phyloP scores from a whole-genome alignment of 2,113 vertebrate genomes.

The Lophotis ruficrista region DNA sequence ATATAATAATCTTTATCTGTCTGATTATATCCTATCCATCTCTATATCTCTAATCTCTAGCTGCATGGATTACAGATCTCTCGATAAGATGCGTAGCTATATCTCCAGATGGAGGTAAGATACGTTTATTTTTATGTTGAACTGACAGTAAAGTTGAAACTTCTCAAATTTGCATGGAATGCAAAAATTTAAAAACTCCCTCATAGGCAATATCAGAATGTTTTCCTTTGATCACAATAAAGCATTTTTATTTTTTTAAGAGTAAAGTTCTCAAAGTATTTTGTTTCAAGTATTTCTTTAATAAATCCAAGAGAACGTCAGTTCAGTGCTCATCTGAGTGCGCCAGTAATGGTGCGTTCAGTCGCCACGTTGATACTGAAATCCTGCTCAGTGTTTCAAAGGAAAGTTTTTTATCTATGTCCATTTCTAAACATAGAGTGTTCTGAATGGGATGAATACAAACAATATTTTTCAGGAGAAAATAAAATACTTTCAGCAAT shows the following conservation, averaged over 20 bases:
- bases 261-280: neutral
- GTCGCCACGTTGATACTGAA: neutral
- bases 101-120: neutral
- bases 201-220: neutral
- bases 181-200: fast-evolving
- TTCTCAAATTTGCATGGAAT: neutral
- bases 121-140: no score
- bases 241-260: neutral
- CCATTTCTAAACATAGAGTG: neutral
- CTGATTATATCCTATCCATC: neutral
- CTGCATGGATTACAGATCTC: no score
- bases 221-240: neutral
- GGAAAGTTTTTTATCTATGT: neutral
- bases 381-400: neutral
- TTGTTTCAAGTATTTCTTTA: no score
- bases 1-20: neutral
- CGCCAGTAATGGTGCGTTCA: fast-evolving
- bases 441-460: neutral
- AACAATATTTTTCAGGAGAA: neutral
- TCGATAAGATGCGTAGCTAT: no score
- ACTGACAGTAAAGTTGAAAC: neutral
- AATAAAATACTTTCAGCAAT: neutral
- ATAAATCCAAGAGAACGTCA: neutral
- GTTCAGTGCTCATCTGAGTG: fast-evolving
- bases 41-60: neutral